Evolutionary conservation across 2,888 invertebrate genomes (phyloP).

Genomic region (Cryptocheilus praepositus): DNA sequence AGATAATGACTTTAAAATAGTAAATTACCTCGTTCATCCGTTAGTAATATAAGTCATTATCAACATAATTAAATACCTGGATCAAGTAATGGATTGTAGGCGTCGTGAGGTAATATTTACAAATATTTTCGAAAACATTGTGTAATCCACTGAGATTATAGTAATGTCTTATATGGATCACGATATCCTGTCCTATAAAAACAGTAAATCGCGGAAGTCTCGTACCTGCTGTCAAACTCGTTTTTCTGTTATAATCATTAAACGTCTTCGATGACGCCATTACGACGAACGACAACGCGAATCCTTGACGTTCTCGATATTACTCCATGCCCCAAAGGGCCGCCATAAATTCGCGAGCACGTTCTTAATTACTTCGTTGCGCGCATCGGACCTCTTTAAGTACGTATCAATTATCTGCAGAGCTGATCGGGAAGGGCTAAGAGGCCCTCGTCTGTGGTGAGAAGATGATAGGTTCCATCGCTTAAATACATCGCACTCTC

Average conservation of each 20-base stretch:
- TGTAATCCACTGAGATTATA: too few species aligned
- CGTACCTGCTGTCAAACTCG: slow-evolving; percentile 3
- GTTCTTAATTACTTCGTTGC: slow-evolving; percentile 55
- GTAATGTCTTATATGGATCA: too few species aligned
- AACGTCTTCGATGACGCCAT: neutral
- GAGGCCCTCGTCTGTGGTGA: slow-evolving; percentile 32
- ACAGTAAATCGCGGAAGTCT: neutral
- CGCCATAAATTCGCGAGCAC: slow-evolving; percentile 54
- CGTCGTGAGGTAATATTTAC: too few species aligned
- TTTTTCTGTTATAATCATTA: neutral
- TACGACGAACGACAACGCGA: slow-evolving; percentile 3
- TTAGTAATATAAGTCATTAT: too few species aligned
- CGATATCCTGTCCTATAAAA: too few species aligned
- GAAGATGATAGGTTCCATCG: slow-evolving; percentile 61
- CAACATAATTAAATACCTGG: too few species aligned
- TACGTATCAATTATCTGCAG: slow-evolving; percentile 62
- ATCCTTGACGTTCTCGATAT: slow-evolving; percentile 21
- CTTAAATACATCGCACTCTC: slow-evolving; percentile 51
- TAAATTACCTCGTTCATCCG: too few species aligned
- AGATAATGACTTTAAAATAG: too few species aligned
- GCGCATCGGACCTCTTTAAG: slow-evolving; percentile 53
- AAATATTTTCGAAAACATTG: too few species aligned
- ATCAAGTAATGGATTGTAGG: too few species aligned
- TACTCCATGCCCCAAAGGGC: slow-evolving; percentile 37
- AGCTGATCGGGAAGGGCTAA: slow-evolving; percentile 36